Percentiles rank a stretch among this genome's conserved stretches.
phyloP scores from a whole-genome alignment of 2,113 vertebrate genomes.

The Podocnemis expansa region DNA sequence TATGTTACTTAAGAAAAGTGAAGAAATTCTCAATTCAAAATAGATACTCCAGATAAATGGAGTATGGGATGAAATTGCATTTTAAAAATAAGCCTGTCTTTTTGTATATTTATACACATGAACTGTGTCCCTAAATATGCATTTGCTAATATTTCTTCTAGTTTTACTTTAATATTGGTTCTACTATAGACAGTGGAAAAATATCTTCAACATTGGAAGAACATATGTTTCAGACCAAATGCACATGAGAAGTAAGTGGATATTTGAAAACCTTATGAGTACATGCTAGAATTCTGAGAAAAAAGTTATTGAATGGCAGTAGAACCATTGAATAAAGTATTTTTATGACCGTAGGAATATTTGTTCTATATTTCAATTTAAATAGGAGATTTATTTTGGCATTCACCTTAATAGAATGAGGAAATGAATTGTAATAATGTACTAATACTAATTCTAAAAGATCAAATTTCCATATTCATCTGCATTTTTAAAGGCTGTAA shows the following conservation, averaged over 20 bases:
- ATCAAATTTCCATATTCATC: background rate
- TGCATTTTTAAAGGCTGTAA: background rate
- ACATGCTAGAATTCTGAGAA: background rate
- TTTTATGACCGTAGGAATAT: background rate
- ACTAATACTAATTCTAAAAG: background rate
- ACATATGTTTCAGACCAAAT: conserved; percentile 3
- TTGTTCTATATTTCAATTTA: background rate
- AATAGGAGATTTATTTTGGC: background rate
- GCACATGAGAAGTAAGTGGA: background rate
- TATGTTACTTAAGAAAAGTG: conserved; percentile 31
- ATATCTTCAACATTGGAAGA: background rate
- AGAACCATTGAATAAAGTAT: background rate
- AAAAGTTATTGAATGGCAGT: background rate
- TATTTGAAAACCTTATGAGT: conserved; percentile 4
- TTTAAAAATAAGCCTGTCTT: conserved; percentile 34
- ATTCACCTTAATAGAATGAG: background rate
- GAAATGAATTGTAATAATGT: background rate
- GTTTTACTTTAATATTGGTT: conserved; percentile 24
- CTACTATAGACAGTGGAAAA: conserved; percentile 9
- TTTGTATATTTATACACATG: conserved; percentile 10
- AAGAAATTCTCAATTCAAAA: conserved; percentile 12
- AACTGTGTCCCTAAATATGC: conserved; percentile 12
- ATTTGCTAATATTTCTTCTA: conserved; percentile 51
- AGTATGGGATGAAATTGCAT: background rate
- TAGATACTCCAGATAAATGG: conserved; percentile 3